A percentile compares a stretch with the other conserved stretches of the same genome.
phyloP scores from a whole-genome alignment of 2,888 invertebrate species.

The Blastobasis adustella region DNA sequence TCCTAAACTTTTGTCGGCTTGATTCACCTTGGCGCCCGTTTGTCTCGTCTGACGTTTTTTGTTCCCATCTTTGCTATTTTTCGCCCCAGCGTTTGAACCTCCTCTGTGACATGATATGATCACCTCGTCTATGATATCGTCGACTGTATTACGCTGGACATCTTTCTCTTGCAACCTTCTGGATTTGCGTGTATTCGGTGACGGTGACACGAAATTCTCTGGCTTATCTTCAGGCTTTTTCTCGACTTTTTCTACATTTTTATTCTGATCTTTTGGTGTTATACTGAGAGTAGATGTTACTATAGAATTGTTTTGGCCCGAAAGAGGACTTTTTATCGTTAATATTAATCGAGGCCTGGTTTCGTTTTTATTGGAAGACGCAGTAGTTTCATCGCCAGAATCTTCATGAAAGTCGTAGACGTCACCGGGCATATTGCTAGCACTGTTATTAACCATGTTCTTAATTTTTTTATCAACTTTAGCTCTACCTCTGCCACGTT shows the following conservation, averaged over 20 bases:
- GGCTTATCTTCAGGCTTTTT: conserved; percentile 55
- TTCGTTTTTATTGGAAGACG: conserved; percentile 59
- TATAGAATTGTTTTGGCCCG: conserved; percentile 51
- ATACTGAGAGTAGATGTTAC: conserved; percentile 58
- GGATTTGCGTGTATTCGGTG: conserved; percentile 85
- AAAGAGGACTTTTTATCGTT: conserved; percentile 84
- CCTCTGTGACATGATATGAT: conserved; percentile 73
- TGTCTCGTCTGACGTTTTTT: conserved; percentile 76
- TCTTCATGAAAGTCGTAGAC: conserved; percentile 95
- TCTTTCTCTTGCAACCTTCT: conserved; percentile 86
- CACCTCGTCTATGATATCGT: conserved; percentile 93
- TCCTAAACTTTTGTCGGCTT: conserved; percentile 33
- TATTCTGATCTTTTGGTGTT: conserved; percentile 24
- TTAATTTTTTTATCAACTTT: conserved; percentile 72
- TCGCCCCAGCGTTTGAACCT: conserved; percentile 60
- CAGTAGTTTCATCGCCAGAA: conserved; percentile 83
- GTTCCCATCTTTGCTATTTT: conserved; percentile 35
- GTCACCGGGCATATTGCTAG: conserved; percentile 80
- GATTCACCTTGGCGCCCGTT: conserved; percentile 42
- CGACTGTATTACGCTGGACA: conserved; percentile 83
- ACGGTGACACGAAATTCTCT: conserved; percentile 79
- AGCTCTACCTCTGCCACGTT: conserved; percentile 67
- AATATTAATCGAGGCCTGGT: conserved; percentile 84
- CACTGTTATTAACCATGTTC: conserved; percentile 60
- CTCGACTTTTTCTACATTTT: conserved; percentile 37